Conservation (phyloP, 2,797 vertebrate species). For the Helicolenus hilgendorfi region DNA sequence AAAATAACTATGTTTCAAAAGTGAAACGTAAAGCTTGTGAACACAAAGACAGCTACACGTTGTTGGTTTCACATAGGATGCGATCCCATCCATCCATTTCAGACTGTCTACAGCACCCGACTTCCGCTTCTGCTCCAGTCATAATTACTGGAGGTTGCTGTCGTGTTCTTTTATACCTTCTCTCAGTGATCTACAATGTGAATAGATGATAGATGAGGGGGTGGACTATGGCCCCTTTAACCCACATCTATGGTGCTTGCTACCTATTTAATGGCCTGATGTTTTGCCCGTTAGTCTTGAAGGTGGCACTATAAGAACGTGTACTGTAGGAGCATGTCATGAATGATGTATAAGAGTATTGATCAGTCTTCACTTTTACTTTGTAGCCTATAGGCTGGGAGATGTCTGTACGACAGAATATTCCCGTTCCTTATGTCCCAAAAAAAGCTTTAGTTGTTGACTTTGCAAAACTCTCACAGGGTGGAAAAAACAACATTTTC, state of each 20-base stretch:
- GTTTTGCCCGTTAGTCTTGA: neutral
- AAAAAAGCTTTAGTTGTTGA: slow-evolving; percentile 1
- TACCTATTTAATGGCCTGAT: neutral
- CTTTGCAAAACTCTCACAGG: slow-evolving; percentile 10
- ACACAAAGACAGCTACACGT: too few species aligned
- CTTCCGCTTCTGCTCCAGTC: neutral
- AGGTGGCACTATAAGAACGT: neutral
- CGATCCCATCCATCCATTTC: too few species aligned
- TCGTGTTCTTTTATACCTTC: neutral
- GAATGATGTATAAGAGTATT: neutral
- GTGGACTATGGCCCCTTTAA: too few species aligned
- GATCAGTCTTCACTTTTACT: neutral
- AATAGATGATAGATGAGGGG: neutral
- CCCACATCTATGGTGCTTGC: neutral
- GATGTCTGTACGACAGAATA: neutral
- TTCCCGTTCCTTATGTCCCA: neutral
- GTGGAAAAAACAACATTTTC: neutral
- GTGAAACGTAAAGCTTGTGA: too few species aligned
- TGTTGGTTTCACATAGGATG: too few species aligned
- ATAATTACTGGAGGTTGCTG: neutral
- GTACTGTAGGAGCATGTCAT: neutral
- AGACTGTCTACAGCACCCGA: neutral
- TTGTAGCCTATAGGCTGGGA: neutral
- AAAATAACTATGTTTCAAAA: too few species aligned
- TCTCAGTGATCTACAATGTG: neutral